These are phyloP conservation scores for Pipistrellus pygmaeus DNA, from an alignment of 2,797 vertebrate species.

Conservation along the genomic window DNA sequence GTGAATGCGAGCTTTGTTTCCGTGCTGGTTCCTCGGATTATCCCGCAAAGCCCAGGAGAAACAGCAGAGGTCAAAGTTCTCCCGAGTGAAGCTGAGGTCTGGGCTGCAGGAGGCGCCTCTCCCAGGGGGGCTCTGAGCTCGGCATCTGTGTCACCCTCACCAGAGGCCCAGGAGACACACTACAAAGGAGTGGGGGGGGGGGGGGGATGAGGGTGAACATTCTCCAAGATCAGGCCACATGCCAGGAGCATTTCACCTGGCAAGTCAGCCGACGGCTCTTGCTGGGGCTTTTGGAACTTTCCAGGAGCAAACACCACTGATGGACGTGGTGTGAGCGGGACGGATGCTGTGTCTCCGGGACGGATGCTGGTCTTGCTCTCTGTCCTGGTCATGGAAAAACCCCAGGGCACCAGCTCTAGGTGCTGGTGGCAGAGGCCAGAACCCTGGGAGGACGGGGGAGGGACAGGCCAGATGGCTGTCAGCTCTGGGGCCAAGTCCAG, in stretches of 20 bases:
- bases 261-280: neutral
- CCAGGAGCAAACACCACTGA: neutral
- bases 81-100: neutral
- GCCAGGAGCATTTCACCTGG: neutral
- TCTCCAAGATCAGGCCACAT: neutral
- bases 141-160: accelerated
- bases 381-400: neutral
- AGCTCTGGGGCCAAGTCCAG: too few relatives aligned
- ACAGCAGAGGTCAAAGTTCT: neutral
- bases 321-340: neutral
- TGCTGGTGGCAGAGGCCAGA: neutral
- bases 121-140: neutral
- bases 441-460: neutral
- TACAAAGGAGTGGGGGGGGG: neutral
- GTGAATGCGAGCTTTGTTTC: neutral
- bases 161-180: neutral
- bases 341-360: accelerated
- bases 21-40: neutral
- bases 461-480: neutral
- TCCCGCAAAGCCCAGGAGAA: neutral
- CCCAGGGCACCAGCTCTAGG: neutral
- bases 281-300: neutral
- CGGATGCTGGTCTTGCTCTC: neutral
- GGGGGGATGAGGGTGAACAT: too few relatives aligned
- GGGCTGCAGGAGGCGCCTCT: neutral